A percentile compares a stretch with the other conserved stretches of the same genome.
These are phyloP conservation scores for Gallirallus australis DNA, from an alignment of 2,797 vertebrate genomes.

Conservation along the genomic window DNA sequence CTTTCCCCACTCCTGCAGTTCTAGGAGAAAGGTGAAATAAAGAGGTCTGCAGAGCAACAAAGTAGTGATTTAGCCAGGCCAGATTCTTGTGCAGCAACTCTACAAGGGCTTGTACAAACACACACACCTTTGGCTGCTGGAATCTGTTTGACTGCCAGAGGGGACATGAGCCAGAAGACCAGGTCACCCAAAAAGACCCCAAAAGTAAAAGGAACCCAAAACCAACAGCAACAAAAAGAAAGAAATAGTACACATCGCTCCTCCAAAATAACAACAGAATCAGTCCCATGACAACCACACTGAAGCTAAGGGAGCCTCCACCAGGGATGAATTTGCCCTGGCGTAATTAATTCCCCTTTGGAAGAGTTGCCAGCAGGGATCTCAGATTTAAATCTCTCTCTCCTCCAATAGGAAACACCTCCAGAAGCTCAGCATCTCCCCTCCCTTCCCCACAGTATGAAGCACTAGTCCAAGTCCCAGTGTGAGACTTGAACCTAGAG, in stretches of 20 bases:
- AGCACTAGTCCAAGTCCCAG: slow-evolving; percentile 56
- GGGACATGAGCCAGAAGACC: slow-evolving; percentile 26
- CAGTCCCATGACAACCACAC: neutral
- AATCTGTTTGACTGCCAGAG: slow-evolving; percentile 33
- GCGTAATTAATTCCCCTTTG: slow-evolving; percentile 33
- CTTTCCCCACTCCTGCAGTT: neutral
- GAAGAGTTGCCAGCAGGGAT: slow-evolving; percentile 41
- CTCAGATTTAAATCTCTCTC: slow-evolving; percentile 38
- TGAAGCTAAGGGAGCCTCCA: neutral
- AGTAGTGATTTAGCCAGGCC: neutral
- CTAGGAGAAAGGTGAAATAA: neutral
- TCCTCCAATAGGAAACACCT: slow-evolving; percentile 52
- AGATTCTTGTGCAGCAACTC: neutral
- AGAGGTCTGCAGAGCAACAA: neutral
- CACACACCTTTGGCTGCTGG: slow-evolving; percentile 53
- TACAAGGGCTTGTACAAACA: slow-evolving; percentile 18
- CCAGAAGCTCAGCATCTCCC: slow-evolving; percentile 41
- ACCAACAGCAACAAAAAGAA: neutral
- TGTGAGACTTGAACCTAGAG: slow-evolving; percentile 64
- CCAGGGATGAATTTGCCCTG: neutral
- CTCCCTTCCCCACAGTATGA: slow-evolving; percentile 25
- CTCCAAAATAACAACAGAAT: neutral
- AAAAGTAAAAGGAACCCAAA: neutral
- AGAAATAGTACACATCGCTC: neutral
- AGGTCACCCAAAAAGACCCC: neutral